Base-by-base conservation (phyloP, 2,888 invertebrate genomes). In the Boloria selene region DNA sequence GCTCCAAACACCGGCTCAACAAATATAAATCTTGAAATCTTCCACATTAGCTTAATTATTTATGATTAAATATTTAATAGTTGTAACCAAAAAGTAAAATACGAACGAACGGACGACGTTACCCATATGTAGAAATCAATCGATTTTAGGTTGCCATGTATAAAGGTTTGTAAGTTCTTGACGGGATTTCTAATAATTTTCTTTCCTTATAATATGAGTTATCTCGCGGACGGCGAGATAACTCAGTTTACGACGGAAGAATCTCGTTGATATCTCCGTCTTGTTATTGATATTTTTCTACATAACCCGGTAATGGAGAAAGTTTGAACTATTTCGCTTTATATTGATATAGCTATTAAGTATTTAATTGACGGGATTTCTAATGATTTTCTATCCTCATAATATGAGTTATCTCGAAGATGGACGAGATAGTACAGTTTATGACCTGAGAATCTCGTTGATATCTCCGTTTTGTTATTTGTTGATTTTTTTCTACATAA, bases 181-280 rank as follows among this genome's bases (percentile, higher is more conserved):
- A 13, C 22, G 50, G 17, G 50, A 50, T 50, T 18, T 50, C 17
- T 18, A 50, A 42, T 44, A 10, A 13, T 22, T 44, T 45, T 56
- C 22, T 56, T 56, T n/a, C 22, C n/a, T 56, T 45, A 22, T 56
- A 45, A 45, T 2, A 22, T 45, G n/a, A 45, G 44, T 56, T 38
- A 18, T 38, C 44, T 44, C 18, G 6, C 14, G 7, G 10, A 22
- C 17, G 22, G 22, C 31, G 31, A 38, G 31, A 17, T 17, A 17
- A 42, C n/a, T 56, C 14, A 44, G 13, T 56, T 56, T n/a, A 45
- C 13, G 5, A 56, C 4, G 44, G 18, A 44, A n/a, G 22, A n/a
- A 44, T 44, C 55, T 56, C 44, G 22, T 56, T 56, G 14, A 18
- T 14, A 3, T 50, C 22, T 13, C 6, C 22, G 13, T 44, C 44